phyloP scores from a whole-genome alignment of 2,113 vertebrate species.

The Hymenochirus boettgeri region DNA sequence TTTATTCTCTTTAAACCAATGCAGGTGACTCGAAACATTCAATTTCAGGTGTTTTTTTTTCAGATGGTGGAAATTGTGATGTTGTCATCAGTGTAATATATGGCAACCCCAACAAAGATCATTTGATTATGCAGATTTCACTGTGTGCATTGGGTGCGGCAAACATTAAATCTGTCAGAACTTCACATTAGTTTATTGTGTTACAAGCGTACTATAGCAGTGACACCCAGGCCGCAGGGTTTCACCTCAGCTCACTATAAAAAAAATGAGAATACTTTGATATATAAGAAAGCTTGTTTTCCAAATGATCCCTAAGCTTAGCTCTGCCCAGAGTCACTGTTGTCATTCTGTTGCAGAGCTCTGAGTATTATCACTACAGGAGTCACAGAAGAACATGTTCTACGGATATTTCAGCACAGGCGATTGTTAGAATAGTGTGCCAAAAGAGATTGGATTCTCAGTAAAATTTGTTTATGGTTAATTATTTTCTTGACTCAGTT shows the following conservation, averaged over 20 bases:
- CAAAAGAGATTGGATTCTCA: too few species aligned
- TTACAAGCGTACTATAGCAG: conserved; percentile 1
- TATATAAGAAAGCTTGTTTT: neutral
- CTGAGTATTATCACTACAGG: neutral
- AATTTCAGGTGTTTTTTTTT: too few species aligned
- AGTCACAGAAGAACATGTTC: neutral
- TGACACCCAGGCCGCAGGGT: neutral
- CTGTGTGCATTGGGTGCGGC: neutral
- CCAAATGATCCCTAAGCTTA: too few species aligned
- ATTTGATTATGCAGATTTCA: conserved; percentile 15
- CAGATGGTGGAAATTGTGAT: too few species aligned
- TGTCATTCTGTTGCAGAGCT: neutral
- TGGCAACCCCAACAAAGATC: conserved; percentile 7
- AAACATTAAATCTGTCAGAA: conserved; percentile 4
- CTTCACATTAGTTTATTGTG: conserved; percentile 21
- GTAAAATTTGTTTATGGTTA: too few species aligned
- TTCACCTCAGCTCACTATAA: conserved; percentile 5
- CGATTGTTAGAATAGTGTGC: too few species aligned
- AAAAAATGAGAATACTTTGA: neutral
- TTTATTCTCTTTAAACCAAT: conserved; percentile 1
- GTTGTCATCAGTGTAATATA: neutral
- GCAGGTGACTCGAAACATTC: too few species aligned
- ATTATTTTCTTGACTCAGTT: too few species aligned
- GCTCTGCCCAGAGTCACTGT: neutral
- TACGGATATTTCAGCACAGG: neutral